Evolutionary conservation across 1,140 invertebrate species (phyloP).

Genomic region (Heliconius congener): DNA sequence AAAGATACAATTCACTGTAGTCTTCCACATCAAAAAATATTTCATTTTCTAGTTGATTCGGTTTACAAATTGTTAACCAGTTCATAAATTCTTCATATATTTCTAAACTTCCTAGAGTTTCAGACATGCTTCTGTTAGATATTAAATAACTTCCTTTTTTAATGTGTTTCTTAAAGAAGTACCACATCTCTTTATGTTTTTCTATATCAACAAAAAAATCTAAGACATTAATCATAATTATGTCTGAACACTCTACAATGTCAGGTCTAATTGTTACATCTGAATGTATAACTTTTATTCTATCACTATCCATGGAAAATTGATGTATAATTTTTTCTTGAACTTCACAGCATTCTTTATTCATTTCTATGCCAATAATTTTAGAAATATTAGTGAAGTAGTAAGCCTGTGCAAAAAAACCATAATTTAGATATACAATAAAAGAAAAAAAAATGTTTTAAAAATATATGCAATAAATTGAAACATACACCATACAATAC

Average conservation of each 20-base stretch:
- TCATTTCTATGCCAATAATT: slow-evolving; percentile 88
- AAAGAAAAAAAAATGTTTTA: background rate
- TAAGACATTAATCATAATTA: slow-evolving; percentile 85
- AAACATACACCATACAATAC: slow-evolving; percentile 86
- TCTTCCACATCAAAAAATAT: slow-evolving; percentile 72
- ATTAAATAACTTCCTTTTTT: slow-evolving; percentile 83
- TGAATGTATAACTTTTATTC: slow-evolving; percentile 82
- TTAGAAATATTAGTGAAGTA: slow-evolving; percentile 82
- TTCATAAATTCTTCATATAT: slow-evolving; percentile 77
- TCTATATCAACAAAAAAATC: slow-evolving; percentile 84
- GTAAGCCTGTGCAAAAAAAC: slow-evolving; percentile 82
- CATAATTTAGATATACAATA: background rate
- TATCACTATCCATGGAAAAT: slow-evolving; percentile 81
- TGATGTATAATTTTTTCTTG: slow-evolving; percentile 84
- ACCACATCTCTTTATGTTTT: slow-evolving; percentile 83
- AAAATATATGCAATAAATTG: slow-evolving; percentile 25
- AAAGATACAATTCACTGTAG: slow-evolving; percentile 71
- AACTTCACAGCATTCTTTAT: slow-evolving; percentile 84
- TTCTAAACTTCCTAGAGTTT: slow-evolving; percentile 78
- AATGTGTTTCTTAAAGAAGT: slow-evolving; percentile 82
- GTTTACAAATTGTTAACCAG: slow-evolving; percentile 79
- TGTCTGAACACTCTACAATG: slow-evolving; percentile 81
- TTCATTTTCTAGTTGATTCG: slow-evolving; percentile 73
- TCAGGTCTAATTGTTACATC: slow-evolving; percentile 82
- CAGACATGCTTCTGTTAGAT: slow-evolving; percentile 82